Percentiles rank a stretch among this genome's conserved stretches.
These are phyloP conservation scores for Drosophila navojoa DNA, from an alignment of 1,140 invertebrate species.

Conservation along the genomic window DNA sequence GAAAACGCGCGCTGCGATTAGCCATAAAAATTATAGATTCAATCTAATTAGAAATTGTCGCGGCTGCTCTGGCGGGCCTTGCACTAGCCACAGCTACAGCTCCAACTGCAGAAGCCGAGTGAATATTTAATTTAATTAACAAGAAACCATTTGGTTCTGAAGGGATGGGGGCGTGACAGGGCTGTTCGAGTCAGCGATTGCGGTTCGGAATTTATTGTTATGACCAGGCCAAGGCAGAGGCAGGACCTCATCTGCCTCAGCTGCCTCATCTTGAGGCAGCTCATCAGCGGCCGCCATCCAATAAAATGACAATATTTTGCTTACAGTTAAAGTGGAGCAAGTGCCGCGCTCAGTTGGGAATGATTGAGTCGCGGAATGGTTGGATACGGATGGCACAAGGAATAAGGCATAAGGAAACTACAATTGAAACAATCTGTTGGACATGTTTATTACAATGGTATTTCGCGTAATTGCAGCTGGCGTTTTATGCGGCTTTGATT, in stretches of 20 bases:
- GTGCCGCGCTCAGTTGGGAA: conserved; percentile 5
- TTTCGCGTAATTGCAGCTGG: conserved; percentile 71
- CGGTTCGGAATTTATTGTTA: conserved; percentile 76
- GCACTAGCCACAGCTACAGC: conserved; percentile 22
- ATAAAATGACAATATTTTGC: conserved; percentile 63
- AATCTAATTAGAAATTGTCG: conserved; percentile 83
- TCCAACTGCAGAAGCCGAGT: conserved; percentile 33
- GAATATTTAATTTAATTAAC: conserved; percentile 83
- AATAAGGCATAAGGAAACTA: conserved; percentile 14
- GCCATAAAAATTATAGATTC: conserved; percentile 84
- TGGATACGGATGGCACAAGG: not conserved
- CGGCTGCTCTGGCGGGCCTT: conserved; percentile 21
- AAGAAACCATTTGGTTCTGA: conserved; percentile 68
- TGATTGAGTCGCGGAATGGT: conserved; percentile 55
- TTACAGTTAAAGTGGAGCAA: conserved; percentile 22
- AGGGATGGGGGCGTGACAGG: not conserved
- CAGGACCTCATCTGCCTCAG: conserved; percentile 39
- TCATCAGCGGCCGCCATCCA: conserved; percentile 38
- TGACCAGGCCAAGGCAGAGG: conserved; percentile 64
- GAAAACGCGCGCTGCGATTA: conserved; percentile 64
- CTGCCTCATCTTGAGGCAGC: conserved; percentile 4
- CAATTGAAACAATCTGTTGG: conserved; percentile 77
- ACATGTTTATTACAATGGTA: conserved; percentile 80
- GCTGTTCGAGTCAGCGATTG: conserved; percentile 12
- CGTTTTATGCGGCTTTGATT: conserved; percentile 76